Percentiles rank a stretch among this genome's conserved stretches.
These are phyloP conservation scores for Cremastobaeus sp. DNA, from an alignment of 2,888 invertebrate genomes.

Conservation along the genomic window DNA sequence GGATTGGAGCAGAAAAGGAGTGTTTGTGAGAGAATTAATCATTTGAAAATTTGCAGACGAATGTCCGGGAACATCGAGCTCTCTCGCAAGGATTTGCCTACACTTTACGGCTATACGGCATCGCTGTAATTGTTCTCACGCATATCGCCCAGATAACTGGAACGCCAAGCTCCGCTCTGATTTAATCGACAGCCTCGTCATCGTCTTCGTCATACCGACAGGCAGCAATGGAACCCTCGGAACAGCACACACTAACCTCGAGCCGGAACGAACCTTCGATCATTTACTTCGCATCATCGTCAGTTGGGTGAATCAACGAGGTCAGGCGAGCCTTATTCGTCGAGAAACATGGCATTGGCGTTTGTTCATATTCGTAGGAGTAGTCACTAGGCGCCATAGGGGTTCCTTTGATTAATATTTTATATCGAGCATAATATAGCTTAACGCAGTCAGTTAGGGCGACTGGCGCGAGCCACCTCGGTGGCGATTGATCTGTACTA, in stretches of 20 bases:
- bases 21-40: too few species aligned
- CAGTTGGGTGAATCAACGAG: conserved; percentile 57
- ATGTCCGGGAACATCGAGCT: conserved; percentile 41
- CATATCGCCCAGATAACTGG: conserved; percentile 53
- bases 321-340: conserved; percentile 48
- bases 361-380: conserved; percentile 50
- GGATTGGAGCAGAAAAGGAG: too few species aligned
- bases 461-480: conserved; percentile 37
- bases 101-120: conserved; percentile 45
- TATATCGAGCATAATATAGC: conserved; percentile 51
- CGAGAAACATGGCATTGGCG: conserved; percentile 45
- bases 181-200: conserved; percentile 33
- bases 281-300: conserved; percentile 50
- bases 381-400: conserved; percentile 42
- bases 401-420: conserved; percentile 54
- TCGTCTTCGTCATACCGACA: conserved; percentile 17
- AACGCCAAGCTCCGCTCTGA: conserved; percentile 46
- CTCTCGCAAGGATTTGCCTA: conserved; percentile 55
- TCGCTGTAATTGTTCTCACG: conserved; percentile 49
- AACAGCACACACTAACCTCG: too few species aligned
- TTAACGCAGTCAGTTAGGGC: conserved; percentile 42
- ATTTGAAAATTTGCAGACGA: conserved; percentile 28
- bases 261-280: conserved; percentile 14
- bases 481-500: conserved; percentile 29
- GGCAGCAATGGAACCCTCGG: conserved; percentile 4